Evolutionary conservation across 2,797 vertebrate species (phyloP).

Genomic region (Acanthurus leucopareius): DNA sequence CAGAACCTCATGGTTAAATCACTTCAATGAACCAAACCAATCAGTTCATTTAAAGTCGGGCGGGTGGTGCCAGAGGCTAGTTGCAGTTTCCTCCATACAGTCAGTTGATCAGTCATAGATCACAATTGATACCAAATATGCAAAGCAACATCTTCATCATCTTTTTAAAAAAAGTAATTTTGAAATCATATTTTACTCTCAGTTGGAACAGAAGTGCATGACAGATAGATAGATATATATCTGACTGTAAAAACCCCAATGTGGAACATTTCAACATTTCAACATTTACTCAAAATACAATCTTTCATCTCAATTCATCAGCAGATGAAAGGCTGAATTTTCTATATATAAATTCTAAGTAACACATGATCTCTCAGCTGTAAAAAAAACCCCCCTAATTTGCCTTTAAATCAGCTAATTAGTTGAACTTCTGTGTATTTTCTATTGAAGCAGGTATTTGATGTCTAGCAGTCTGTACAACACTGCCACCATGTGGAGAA

Average conservation of each 20-base stretch:
- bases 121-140: not conserved
- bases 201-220: not conserved
- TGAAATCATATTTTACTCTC: not conserved
- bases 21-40: not conserved
- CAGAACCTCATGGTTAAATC: not conserved
- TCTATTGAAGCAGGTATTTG: not conserved
- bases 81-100: not conserved
- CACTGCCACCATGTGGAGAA: constrained; percentile 66
- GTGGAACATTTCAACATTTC: not conserved
- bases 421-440: too few relatives aligned
- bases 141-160: not conserved
- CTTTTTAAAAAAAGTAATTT: not conserved
- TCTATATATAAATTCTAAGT: not conserved
- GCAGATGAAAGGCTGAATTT: not conserved
- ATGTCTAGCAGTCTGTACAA: constrained; percentile 21
- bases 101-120: not conserved
- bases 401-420: too few relatives aligned
- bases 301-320: not conserved
- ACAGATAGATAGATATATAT: not conserved
- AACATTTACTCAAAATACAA: not conserved
- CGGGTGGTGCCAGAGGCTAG: not conserved
- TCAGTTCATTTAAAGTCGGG: not conserved
- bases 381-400: too few relatives aligned
- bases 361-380: not conserved
- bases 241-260: not conserved